Evolutionary conservation across 2,113 vertebrate species (phyloP), one percentile per base, ranked within the genome.

Genomic region (Plectropomus leopardus): DNA sequence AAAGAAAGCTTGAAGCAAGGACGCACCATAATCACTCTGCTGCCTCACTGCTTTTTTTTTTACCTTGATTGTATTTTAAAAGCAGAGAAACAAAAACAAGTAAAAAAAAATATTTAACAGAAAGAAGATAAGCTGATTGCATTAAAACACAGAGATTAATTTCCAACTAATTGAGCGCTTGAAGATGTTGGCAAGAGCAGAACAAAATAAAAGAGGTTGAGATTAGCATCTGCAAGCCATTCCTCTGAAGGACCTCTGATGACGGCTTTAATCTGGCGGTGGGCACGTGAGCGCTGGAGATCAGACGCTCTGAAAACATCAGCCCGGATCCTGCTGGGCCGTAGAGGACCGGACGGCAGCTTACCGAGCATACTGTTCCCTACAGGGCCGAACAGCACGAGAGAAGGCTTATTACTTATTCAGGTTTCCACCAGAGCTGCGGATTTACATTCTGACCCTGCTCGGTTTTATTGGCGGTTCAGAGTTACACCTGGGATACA

Each of bases 231-330:
- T 57, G 21, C 28, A 8, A 13, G 30, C 16, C 24, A 19, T 30
- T 61, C 32, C 17, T 19, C 24, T 36, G 0, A 47, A 64, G 63
- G 59, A 44, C 19, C 28, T 63, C 21, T 78, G 57, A 71, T 42
- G 44, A 65, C 21, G 45, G 58, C 54, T 63, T 51, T 61, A 60
- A 73, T 48, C 45, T 36, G 61, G 9, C 8, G 0, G n/a, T 16
- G 23, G 24, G 48, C 67, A 51, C 6, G 53, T 28, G 24, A 70
- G 17, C 17, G 3, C 74, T 67, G 42, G 24, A 76, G 47, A 76
- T 72, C 59, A 67, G 54, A 63, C 14, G 66, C 45, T 67, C 34
- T 70, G 26, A 45, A 69, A 34, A 68, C 42, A 72, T 36, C 55
- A 51, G 57, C n/a, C 13, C 51, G 36, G 50, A 23, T 75, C 36